Evolutionary conservation across 1,140 invertebrate genomes (phyloP).

Genomic region (Hyposmocoma kahamanoa): DNA sequence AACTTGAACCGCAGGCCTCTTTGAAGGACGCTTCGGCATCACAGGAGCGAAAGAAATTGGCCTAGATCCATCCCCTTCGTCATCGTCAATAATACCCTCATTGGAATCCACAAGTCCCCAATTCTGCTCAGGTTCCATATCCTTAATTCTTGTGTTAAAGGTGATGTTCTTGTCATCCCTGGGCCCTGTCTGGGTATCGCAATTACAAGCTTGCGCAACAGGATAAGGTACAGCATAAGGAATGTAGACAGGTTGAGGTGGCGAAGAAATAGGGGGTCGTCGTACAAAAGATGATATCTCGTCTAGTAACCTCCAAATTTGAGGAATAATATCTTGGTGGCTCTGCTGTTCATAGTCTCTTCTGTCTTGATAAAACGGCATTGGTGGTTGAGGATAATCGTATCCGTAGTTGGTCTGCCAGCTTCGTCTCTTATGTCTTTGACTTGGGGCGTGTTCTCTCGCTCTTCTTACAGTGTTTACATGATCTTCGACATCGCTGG

Average conservation of each 20-base stretch:
- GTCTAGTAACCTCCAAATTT: conserved; percentile 37
- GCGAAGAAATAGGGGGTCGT: conserved; percentile 30
- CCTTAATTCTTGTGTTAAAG: conserved; percentile 9
- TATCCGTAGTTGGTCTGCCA: conserved; percentile 36
- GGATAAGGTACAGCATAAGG: conserved; percentile 40
- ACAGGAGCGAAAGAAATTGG: conserved; percentile 6
- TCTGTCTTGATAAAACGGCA: conserved; percentile 20
- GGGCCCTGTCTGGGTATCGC: conserved; percentile 9
- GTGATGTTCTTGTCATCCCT: neutral
- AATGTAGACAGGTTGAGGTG: conserved; percentile 43
- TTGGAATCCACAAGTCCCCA: no score
- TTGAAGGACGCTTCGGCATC: neutral
- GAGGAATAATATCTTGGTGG: conserved; percentile 30
- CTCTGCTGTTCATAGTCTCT: conserved; percentile 25
- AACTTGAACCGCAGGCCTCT: neutral
- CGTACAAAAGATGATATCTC: conserved; percentile 33
- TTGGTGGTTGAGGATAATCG: conserved; percentile 22
- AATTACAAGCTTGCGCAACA: conserved; percentile 15
- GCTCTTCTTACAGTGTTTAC: neutral
- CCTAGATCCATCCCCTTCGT: neutral
- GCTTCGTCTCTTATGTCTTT: conserved; percentile 32
- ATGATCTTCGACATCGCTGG: conserved; percentile 7
- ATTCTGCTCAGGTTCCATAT: conserved; percentile 15
- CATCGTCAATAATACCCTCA: conserved; percentile 7
- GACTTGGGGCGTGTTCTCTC: conserved; percentile 7